These are phyloP conservation scores for Chiloscyllium punctatum DNA, from an alignment of 2,797 vertebrate genomes.

Conservation along the genomic window DNA sequence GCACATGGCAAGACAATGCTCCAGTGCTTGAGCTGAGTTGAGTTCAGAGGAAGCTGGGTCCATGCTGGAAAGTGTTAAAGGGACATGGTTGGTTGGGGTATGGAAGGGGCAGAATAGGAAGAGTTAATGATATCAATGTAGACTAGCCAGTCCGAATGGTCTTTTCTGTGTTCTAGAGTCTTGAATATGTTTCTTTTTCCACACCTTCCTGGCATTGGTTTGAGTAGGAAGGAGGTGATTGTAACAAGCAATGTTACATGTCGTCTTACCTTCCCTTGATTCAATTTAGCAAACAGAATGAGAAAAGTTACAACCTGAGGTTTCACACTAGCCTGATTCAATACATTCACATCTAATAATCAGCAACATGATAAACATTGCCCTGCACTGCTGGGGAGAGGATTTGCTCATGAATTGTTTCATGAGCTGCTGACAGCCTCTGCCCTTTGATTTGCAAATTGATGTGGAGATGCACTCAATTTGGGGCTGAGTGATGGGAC, in stretches of 20 bases:
- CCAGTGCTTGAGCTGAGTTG: not conserved
- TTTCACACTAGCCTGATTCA: not conserved
- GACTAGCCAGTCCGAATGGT: not conserved
- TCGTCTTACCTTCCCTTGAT: too few relatives aligned
- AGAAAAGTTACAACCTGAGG: not conserved
- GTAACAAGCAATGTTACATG: too few relatives aligned
- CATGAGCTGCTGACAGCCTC: slow-evolving; percentile 16
- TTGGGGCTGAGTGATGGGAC: not conserved
- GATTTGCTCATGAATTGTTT: slow-evolving; percentile 6
- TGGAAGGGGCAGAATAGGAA: not conserved
- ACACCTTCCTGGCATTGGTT: not conserved
- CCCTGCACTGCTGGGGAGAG: not conserved
- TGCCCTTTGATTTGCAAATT: slow-evolving; percentile 28
- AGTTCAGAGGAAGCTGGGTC: not conserved
- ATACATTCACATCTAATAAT: not conserved
- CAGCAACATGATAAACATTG: not conserved
- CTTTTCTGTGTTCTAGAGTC: not conserved
- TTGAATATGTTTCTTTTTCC: not conserved
- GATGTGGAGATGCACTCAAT: not conserved
- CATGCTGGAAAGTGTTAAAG: not conserved
- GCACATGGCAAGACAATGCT: too few relatives aligned
- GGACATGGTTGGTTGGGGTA: too few relatives aligned
- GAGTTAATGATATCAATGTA: not conserved
- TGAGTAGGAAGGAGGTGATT: not conserved
- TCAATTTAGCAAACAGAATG: not conserved